Evolutionary conservation across 53 echinoderm and acorn worm species (phyloP).

Genomic region (Crossaster papposus): DNA sequence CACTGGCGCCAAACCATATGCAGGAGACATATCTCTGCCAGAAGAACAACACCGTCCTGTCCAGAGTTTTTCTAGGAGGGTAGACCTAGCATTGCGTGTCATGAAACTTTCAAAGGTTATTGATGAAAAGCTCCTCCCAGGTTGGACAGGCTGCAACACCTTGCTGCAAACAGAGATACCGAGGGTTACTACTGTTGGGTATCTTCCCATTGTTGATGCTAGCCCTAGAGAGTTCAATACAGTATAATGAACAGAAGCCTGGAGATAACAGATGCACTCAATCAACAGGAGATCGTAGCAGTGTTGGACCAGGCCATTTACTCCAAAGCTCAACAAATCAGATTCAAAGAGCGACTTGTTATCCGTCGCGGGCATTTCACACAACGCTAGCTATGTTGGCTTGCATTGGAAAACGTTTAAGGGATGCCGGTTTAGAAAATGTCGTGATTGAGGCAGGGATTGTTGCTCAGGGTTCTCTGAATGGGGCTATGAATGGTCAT

Average conservation of each 20-base stretch:
- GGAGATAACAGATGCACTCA: not conserved
- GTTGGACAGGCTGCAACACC: constrained; percentile 60
- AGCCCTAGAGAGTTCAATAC: not conserved
- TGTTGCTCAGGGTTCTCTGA: constrained; percentile 60
- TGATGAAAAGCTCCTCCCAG: constrained; percentile 16
- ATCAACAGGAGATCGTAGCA: not conserved
- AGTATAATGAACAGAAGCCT: not conserved
- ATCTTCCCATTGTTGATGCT: constrained; percentile 12
- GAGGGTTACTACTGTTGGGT: not conserved
- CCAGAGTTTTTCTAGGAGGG: not conserved
- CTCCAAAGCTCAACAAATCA: not conserved
- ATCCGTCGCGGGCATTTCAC: constrained; percentile 1
- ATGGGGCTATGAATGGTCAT: constrained; percentile 60
- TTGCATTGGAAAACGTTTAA: constrained; percentile 62
- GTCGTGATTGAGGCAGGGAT: constrained; percentile 60
- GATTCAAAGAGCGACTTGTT: not conserved
- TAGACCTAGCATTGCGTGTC: not conserved
- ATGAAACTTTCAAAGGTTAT: not conserved
- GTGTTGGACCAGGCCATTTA: constrained; percentile 9
- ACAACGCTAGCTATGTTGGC: constrained; percentile 50
- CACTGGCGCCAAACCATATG: constrained; percentile 50
- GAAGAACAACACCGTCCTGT: not conserved
- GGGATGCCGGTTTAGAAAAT: constrained; percentile 63
- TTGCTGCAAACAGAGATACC: not conserved
- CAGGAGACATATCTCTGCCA: not conserved